phyloP scores from a whole-genome alignment of 2,797 vertebrate genomes.

The Sebastes cheni region DNA sequence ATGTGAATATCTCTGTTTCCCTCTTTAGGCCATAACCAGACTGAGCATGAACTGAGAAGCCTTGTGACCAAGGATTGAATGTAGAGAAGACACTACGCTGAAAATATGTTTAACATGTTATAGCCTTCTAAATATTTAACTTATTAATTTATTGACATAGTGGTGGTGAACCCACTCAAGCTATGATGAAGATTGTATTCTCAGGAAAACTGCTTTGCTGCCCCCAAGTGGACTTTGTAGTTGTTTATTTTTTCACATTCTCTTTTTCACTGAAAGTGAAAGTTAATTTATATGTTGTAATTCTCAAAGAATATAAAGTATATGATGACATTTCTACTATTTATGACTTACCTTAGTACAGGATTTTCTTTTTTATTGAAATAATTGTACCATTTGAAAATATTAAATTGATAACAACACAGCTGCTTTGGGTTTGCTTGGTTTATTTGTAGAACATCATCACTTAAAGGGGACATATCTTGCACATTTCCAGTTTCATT shows the following conservation, averaged over 20 bases:
- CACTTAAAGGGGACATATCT: neutral
- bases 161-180: constrained; percentile 22
- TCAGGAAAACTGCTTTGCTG: constrained; percentile 61
- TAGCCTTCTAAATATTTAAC: constrained; percentile 64
- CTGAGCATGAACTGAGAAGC: constrained; percentile 10
- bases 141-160: constrained; percentile 72
- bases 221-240: constrained; percentile 59
- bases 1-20: neutral
- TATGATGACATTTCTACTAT: constrained; percentile 55
- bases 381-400: constrained; percentile 19
- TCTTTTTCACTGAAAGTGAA: constrained; percentile 44
- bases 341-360: constrained; percentile 58
- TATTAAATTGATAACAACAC: constrained; percentile 24
- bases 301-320: constrained; percentile 66
- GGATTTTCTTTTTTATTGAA: constrained; percentile 4
- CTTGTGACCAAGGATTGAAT: constrained; percentile 14
- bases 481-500: too few relatives aligned
- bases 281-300: constrained; percentile 46
- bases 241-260: neutral
- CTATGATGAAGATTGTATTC: constrained; percentile 30
- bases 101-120: constrained; percentile 22
- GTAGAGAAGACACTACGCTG: constrained; percentile 78
- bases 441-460: constrained; percentile 1
- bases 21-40: constrained; percentile 50
- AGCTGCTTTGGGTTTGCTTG: neutral